These are phyloP conservation scores for Drosophila sulfurigaster DNA, from an alignment of 1,140 invertebrate genomes.

Conservation along the genomic window DNA sequence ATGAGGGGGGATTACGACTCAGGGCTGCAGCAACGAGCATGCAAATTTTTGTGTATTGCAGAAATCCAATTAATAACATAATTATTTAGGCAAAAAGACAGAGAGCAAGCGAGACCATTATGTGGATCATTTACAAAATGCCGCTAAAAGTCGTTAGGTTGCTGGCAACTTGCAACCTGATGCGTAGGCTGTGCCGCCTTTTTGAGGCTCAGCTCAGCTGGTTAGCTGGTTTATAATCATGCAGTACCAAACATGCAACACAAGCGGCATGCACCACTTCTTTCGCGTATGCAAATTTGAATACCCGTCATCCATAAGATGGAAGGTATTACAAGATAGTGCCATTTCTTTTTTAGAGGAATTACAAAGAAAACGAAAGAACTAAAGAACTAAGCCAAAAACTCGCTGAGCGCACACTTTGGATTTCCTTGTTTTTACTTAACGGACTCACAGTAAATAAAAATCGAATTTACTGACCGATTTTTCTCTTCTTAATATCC, in stretches of 20 bases:
- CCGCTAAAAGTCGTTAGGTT: constrained; percentile 39
- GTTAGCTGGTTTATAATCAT: constrained; percentile 62
- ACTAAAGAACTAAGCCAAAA: too few species aligned
- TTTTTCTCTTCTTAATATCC: too few species aligned
- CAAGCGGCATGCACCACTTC: constrained; percentile 41
- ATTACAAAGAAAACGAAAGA: too few species aligned
- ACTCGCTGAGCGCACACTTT: too few species aligned
- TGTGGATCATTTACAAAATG: constrained; percentile 67
- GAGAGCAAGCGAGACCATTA: constrained; percentile 44
- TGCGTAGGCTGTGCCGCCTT: constrained; percentile 44
- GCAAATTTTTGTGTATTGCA: constrained; percentile 61
- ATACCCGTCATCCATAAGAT: too few species aligned
- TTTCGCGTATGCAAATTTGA: constrained; percentile 60
- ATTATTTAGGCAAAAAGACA: constrained; percentile 61
- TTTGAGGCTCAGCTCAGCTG: constrained; percentile 23
- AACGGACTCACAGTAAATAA: too few species aligned
- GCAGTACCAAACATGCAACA: constrained; percentile 30
- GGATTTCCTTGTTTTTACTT: too few species aligned
- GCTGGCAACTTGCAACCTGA: constrained; percentile 39
- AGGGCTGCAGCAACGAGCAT: constrained; percentile 39
- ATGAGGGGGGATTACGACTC: constrained; percentile 14
- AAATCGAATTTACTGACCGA: too few species aligned
- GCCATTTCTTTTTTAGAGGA: too few species aligned
- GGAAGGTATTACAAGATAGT: too few species aligned
- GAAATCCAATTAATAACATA: constrained; percentile 83